Evolutionary conservation across 2,888 invertebrate species (phyloP).

Genomic region (Athalia rosae): DNA sequence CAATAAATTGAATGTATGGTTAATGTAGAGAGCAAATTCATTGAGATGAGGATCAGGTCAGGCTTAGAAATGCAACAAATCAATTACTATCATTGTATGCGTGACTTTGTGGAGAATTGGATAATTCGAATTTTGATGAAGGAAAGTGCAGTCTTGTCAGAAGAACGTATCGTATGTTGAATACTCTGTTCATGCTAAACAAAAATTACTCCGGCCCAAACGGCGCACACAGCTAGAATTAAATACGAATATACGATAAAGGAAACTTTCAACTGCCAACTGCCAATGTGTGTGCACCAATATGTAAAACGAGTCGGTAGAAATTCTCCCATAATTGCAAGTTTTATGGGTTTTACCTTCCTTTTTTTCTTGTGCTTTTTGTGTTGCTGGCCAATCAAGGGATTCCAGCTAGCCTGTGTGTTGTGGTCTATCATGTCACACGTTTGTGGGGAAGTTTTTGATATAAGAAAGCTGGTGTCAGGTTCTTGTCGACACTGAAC

Average conservation of each 20-base stretch:
- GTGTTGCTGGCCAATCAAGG: conserved; percentile 67
- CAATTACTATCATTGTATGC: too few relatives aligned
- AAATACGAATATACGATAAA: conserved; percentile 18
- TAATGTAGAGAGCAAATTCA: not conserved
- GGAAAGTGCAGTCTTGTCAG: not conserved
- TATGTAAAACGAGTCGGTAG: conserved; percentile 42
- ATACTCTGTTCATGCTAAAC: conserved; percentile 10
- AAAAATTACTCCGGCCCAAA: not conserved
- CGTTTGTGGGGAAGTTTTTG: conserved; percentile 67
- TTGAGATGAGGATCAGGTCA: not conserved
- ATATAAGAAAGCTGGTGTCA: conserved; percentile 65
- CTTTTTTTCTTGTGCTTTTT: conserved; percentile 71
- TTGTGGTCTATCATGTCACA: conserved; percentile 66
- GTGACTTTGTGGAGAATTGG: too few relatives aligned
- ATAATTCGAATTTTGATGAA: too few relatives aligned
- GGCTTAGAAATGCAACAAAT: too few relatives aligned
- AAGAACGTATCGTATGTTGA: not conserved
- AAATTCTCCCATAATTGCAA: conserved; percentile 49
- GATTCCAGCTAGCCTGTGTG: conserved; percentile 67
- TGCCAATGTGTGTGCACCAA: conserved; percentile 43
- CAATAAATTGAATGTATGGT: not conserved
- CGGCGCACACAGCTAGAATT: not conserved
- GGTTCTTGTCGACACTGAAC: conserved; percentile 62
- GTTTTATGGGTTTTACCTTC: conserved; percentile 64
- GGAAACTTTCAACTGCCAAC: conserved; percentile 41